Conservation (phyloP, 2,113 vertebrate species). For the Numenius arquata region DNA sequence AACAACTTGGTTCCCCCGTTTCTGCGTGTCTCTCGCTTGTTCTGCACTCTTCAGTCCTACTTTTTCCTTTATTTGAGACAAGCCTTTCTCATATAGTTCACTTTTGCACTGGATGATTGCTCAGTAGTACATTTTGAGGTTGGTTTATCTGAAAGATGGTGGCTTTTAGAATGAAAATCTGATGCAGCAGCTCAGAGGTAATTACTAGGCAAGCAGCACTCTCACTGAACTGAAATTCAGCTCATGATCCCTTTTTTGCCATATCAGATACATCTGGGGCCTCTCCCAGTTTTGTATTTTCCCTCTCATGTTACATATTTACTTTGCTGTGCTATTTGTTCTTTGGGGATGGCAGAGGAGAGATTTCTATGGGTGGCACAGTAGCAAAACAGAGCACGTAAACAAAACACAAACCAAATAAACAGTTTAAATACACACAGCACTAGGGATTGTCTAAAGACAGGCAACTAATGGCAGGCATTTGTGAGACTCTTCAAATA, state of each 20-base stretch:
- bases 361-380: not conserved
- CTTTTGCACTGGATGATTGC: not conserved
- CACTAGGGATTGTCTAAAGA: not conserved
- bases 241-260: not conserved
- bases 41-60: not conserved
- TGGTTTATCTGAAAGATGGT: not conserved
- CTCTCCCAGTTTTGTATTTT: not conserved
- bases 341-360: not conserved
- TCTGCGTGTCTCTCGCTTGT: rapidly evolving
- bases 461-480: not conserved
- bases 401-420: not conserved
- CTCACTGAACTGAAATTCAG: not conserved
- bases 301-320: not conserved
- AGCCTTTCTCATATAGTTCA: rapidly evolving
- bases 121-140: not conserved
- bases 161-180: not conserved
- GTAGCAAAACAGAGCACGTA: not conserved
- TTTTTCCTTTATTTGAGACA: not conserved
- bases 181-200: not conserved
- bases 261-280: not conserved
- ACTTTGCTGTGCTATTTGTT: not conserved
- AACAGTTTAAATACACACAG: not conserved
- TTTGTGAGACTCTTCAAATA: not conserved
- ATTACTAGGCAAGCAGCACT: not conserved
- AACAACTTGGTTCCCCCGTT: not conserved